Evolutionary conservation across 2,113 vertebrate species (phyloP), one percentile per base, ranked within the genome.

Genomic region (Labeo rohita): DNA sequence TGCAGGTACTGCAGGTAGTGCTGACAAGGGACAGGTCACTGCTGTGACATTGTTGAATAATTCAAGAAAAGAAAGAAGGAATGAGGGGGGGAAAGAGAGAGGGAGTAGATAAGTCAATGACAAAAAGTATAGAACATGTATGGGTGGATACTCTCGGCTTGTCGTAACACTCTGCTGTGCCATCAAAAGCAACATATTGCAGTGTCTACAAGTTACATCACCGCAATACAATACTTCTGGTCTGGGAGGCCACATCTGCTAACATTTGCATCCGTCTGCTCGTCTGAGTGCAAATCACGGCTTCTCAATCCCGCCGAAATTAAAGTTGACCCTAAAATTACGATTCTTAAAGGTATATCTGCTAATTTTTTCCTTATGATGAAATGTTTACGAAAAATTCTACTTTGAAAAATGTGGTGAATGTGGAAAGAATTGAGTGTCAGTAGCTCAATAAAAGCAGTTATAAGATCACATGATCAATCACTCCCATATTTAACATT

Each of bases 1-100:
- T 90, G 83, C 85, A 61, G 80, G 89, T 91, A 87, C 84, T 85
- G 81, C 88, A 91, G 77, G 34, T 87, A 84, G 50, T 90, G 87
- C 91, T 94, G 94, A 95, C 95, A 95, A 93, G 93, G 92, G 93
- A 92, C 92, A 92, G 94, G 94, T 95, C 95, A 95, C 92, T 90
- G 92, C 91, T 92, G 92, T 93, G 93, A 94, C 94, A 94, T 91
- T 91, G 88, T 91, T 95, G 93, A 95, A 95, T 95, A 93, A 95
- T 95, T 94, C 93, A 95, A 89, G 72, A 83, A 86, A 87, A 85
- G 61, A 85, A 86, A 84, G 74, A 81, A 78, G 75, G 85, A 68
- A 83, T 59, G 73, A 85, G 75, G 63, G 61, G 39, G 83, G 36
- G 47, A 88, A 85, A 88, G 89, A 90, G 85, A 86, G 85, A 47